Evolutionary conservation across 2,113 vertebrate genomes (phyloP).

Genomic region (Anoplopoma fimbria): DNA sequence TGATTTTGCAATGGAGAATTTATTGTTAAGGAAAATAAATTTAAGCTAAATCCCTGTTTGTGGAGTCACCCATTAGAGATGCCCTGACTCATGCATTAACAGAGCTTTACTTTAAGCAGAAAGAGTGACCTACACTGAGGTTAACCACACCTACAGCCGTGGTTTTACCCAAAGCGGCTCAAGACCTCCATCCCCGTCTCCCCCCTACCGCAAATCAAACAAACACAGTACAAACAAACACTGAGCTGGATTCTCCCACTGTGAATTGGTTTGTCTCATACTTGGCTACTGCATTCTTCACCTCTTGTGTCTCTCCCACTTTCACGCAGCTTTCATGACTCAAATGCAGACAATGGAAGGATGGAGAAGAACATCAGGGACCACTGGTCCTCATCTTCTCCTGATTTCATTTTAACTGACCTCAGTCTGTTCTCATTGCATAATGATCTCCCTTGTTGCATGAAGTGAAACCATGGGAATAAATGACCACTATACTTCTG

Average conservation of each 20-base stretch:
- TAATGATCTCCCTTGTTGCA: constrained; percentile 40
- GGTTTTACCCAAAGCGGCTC: constrained; percentile 64
- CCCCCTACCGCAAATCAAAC: constrained; percentile 64
- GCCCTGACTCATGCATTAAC: constrained; percentile 50
- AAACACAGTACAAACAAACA: constrained; percentile 68
- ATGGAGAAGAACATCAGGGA: constrained; percentile 37
- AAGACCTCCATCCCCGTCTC: constrained; percentile 55
- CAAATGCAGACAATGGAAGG: constrained; percentile 36
- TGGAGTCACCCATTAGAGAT: constrained; percentile 40
- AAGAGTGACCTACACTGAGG: constrained; percentile 73
- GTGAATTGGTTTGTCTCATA: constrained; percentile 57
- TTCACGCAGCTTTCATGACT: constrained; percentile 31
- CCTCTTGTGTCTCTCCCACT: constrained; percentile 30
- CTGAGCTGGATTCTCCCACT: constrained; percentile 40
- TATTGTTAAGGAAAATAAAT: constrained; percentile 42
- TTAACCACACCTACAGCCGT: constrained; percentile 78
- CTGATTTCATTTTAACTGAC: constrained; percentile 51
- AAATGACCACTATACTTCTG: constrained; percentile 70
- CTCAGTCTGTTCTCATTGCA: constrained; percentile 46
- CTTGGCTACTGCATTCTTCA: constrained; percentile 45
- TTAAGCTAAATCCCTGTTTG: constrained; percentile 41
- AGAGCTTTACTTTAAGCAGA: constrained; percentile 59
- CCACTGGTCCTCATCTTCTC: constrained; percentile 26
- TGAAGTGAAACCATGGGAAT: constrained; percentile 54
- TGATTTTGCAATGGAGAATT: constrained; percentile 50